These are phyloP conservation scores for Tachypleus tridentatus DNA, from an alignment of 1,140 invertebrate species.

Conservation along the genomic window DNA sequence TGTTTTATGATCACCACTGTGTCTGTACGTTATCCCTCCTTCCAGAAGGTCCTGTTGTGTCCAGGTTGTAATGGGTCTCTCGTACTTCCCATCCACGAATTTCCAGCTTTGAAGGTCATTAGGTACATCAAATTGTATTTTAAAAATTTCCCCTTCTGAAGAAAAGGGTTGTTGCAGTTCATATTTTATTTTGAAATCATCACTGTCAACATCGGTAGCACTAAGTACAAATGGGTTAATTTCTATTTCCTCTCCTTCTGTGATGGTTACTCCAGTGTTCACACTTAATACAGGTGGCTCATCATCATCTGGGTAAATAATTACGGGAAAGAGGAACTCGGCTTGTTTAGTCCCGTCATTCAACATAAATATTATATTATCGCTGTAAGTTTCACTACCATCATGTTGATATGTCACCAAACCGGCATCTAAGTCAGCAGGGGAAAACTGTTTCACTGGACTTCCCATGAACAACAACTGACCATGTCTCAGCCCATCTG, in stretches of 20 bases:
- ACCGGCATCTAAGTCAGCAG: conserved; percentile 31
- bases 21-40: conserved; percentile 34
- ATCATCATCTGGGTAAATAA: conserved; percentile 36
- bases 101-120: conserved; percentile 30
- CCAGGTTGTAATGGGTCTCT: conserved; percentile 29
- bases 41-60: conserved; percentile 34
- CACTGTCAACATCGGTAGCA: conserved; percentile 37
- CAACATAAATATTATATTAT: conserved; percentile 37
- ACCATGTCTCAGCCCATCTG: conserved; percentile 34
- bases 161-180: conserved; percentile 29
- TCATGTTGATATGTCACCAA: conserved; percentile 36
- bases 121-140: conserved; percentile 29
- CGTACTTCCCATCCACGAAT: conserved; percentile 30
- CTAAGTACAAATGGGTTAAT: conserved; percentile 33
- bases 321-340: conserved; percentile 36
- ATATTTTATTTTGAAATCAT: conserved; percentile 31
- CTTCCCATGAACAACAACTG: conserved; percentile 26
- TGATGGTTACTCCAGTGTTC: conserved; percentile 34
- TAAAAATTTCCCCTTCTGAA: conserved; percentile 29
- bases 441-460: conserved; percentile 32
- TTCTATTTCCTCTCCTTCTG: conserved; percentile 28
- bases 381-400: conserved; percentile 33
- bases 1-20: conserved; percentile 29
- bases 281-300: conserved; percentile 33
- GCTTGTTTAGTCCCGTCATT: conserved; percentile 34